These are phyloP conservation scores for Rhea pennata DNA, from an alignment of 2,113 vertebrate genomes.

Conservation along the genomic window DNA sequence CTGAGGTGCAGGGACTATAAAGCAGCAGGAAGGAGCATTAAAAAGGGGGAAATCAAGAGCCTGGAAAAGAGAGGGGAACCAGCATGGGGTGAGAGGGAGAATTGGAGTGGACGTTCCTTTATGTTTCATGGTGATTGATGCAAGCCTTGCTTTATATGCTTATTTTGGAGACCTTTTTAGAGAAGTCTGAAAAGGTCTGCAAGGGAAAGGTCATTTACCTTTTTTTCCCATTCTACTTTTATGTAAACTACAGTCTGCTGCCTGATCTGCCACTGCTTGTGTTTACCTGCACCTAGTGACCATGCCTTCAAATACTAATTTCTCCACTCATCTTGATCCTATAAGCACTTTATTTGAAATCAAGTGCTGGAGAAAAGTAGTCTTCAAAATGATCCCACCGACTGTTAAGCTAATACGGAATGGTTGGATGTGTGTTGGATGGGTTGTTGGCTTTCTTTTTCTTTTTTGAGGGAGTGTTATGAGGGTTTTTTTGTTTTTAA, in stretches of 20 bases:
- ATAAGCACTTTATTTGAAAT: not conserved
- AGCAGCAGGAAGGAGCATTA: not conserved
- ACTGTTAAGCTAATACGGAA: not conserved
- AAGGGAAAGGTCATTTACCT: not conserved
- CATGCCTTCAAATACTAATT: not conserved
- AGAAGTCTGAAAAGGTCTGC: not conserved
- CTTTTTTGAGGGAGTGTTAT: not conserved
- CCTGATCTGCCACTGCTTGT: not conserved
- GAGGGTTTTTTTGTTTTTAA: not conserved
- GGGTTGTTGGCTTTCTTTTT: not conserved
- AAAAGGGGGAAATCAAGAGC: not conserved
- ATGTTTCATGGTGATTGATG: not conserved
- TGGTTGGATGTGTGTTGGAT: not conserved
- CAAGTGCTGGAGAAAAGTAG: not conserved
- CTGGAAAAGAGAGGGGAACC: conserved; percentile 15
- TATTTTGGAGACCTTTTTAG: not conserved
- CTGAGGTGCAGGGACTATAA: not conserved
- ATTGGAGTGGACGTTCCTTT: not conserved
- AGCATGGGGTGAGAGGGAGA: not conserved
- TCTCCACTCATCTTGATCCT: not conserved
- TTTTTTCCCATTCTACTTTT: not conserved
- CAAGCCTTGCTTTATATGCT: not conserved
- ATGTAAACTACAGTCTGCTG: not conserved
- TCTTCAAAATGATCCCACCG: not conserved
- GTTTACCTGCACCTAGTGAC: not conserved